Conservation (phyloP, 1,140 invertebrate species). For the Spodoptera frugiperda region DNA sequence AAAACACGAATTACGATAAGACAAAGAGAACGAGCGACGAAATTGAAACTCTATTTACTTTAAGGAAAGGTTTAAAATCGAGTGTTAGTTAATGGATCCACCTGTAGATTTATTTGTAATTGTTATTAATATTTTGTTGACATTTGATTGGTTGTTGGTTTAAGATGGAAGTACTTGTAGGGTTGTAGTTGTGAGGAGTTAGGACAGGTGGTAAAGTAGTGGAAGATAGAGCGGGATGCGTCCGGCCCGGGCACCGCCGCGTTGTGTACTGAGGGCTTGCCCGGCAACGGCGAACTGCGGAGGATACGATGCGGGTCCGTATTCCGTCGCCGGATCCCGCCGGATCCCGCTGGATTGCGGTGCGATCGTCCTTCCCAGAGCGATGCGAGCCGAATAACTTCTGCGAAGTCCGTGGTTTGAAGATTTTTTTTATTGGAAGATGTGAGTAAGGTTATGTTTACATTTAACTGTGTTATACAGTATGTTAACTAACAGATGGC, state of each 20-base stretch:
- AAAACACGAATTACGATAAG: slow-evolving; percentile 35
- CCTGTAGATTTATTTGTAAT: slow-evolving; percentile 45
- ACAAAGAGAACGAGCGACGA: slow-evolving; percentile 30
- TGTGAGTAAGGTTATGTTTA: neutral
- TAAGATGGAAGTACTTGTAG: slow-evolving; percentile 6
- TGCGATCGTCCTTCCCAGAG: neutral
- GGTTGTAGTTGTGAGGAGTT: neutral
- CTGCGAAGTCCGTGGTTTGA: no score
- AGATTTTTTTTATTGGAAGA: neutral
- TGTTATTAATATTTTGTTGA: neutral
- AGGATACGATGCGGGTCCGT: neutral
- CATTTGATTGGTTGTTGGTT: neutral
- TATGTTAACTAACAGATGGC: no score
- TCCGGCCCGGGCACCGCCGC: slow-evolving; percentile 8
- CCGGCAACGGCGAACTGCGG: slow-evolving; percentile 24
- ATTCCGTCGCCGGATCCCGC: neutral
- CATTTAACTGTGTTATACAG: no score
- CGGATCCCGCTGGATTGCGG: neutral
- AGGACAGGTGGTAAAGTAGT: slow-evolving; percentile 11
- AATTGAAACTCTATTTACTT: slow-evolving; percentile 46
- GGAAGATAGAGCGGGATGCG: slow-evolving; percentile 1
- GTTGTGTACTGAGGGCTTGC: slow-evolving; percentile 28
- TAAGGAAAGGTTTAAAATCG: slow-evolving; percentile 40
- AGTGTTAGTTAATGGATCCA: slow-evolving; percentile 30
- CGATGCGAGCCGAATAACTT: neutral